These are phyloP conservation scores for Drosophila neonasuta DNA, from an alignment of 2,888 invertebrate species.

Conservation along the genomic window DNA sequence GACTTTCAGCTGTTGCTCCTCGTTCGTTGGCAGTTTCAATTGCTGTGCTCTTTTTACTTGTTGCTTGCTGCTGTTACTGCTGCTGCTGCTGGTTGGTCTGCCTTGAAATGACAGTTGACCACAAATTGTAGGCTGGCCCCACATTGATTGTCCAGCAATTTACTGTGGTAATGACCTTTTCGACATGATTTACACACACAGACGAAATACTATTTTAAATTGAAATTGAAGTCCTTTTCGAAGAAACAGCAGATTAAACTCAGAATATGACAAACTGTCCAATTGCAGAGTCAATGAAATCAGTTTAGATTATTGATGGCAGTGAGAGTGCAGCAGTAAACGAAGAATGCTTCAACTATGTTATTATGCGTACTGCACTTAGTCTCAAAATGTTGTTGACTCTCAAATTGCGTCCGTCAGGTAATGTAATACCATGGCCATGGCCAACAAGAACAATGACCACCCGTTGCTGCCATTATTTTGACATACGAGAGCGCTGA, in stretches of 20 bases:
- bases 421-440: conserved; percentile 36
- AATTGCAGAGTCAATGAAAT: background rate
- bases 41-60: conserved; percentile 39
- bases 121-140: conserved; percentile 41
- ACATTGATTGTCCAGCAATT: conserved; percentile 37
- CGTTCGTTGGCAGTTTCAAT: conserved; percentile 2
- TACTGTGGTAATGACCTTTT: conserved; percentile 45
- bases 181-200: conserved; percentile 33
- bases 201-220: conserved; percentile 22
- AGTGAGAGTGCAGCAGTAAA: too few species aligned
- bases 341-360: conserved; percentile 13
- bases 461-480: conserved; percentile 62
- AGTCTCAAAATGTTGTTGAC: conserved; percentile 24
- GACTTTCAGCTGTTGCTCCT: background rate
- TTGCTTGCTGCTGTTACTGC: conserved; percentile 28
- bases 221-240: conserved; percentile 17
- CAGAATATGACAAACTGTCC: conserved; percentile 1
- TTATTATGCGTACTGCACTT: conserved; percentile 39
- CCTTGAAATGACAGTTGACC: conserved; percentile 32
- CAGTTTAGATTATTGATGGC: background rate
- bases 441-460: conserved; percentile 42
- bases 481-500: conserved; percentile 66
- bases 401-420: conserved; percentile 25
- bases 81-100: background rate
- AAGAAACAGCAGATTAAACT: background rate